Evolutionary conservation across 2,113 vertebrate species (phyloP).

Genomic region (Calyptommatus sinebrachiatus): DNA sequence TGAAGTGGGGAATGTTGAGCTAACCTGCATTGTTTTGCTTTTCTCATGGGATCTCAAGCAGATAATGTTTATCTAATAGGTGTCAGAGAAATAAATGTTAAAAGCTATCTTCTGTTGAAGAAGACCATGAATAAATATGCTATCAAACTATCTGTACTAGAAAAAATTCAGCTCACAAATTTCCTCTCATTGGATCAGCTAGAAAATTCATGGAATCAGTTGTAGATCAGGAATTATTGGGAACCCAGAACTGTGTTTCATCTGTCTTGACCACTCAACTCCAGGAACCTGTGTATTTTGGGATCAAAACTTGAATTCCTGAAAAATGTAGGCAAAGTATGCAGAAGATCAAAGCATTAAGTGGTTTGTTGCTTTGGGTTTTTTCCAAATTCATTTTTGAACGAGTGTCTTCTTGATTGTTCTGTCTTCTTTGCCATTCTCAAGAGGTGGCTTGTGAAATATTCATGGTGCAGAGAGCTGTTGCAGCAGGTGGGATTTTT

Average conservation of each 20-base stretch:
- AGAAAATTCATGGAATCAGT: background rate
- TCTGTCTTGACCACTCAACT: background rate
- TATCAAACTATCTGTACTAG: background rate
- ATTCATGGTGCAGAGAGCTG: constrained; percentile 4
- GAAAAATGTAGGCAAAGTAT: background rate
- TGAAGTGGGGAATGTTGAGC: too few relatives aligned
- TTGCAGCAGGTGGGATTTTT: background rate
- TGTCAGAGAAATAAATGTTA: background rate
- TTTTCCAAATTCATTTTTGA: background rate
- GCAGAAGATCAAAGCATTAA: background rate
- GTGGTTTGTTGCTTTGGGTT: background rate
- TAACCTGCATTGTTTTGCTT: too few relatives aligned
- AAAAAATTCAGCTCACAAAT: too few relatives aligned
- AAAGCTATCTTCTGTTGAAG: background rate
- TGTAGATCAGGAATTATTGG: background rate
- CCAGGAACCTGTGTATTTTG: background rate
- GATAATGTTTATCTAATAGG: background rate
- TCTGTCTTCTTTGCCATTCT: background rate
- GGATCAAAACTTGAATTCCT: background rate
- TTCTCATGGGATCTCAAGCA: background rate
- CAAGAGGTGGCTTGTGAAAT: background rate
- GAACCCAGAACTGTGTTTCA: background rate
- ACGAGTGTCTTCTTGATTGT: background rate
- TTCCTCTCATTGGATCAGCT: background rate
- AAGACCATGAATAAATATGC: background rate